These are phyloP conservation scores for Vimba vimba DNA, from an alignment of 2,113 vertebrate genomes.

Conservation along the genomic window DNA sequence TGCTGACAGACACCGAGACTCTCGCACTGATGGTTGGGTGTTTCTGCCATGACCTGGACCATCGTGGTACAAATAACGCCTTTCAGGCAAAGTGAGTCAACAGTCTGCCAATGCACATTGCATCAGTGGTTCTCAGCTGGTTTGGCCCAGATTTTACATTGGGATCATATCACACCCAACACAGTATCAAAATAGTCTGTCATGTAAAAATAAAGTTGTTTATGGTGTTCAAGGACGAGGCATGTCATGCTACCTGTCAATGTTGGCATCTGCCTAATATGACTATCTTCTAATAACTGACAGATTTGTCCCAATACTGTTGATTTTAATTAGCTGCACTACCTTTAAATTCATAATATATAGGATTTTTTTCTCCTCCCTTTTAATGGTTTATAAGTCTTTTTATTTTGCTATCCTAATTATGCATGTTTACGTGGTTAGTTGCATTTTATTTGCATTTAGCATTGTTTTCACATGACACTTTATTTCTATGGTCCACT, in stretches of 20 bases:
- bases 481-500: no score
- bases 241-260: neutral
- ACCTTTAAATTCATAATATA: neutral
- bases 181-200: neutral
- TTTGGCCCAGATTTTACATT: neutral
- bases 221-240: neutral
- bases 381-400: neutral
- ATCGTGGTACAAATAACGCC: conserved; percentile 82
- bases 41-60: conserved; percentile 81
- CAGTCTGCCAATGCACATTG: no score
- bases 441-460: neutral
- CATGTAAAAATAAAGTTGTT: neutral
- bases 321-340: neutral
- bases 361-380: neutral
- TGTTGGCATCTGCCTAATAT: neutral
- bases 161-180: neutral
- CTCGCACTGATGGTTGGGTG: conserved; percentile 82
- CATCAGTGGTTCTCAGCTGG: neutral
- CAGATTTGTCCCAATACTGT: neutral
- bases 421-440: neutral
- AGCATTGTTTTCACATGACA: neutral
- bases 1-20: conserved; percentile 77
- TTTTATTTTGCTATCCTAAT: neutral
- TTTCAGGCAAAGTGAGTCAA: conserved; percentile 81
- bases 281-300: neutral